phyloP scores from a whole-genome alignment of 2,888 invertebrate genomes.

The Carcina quercana region DNA sequence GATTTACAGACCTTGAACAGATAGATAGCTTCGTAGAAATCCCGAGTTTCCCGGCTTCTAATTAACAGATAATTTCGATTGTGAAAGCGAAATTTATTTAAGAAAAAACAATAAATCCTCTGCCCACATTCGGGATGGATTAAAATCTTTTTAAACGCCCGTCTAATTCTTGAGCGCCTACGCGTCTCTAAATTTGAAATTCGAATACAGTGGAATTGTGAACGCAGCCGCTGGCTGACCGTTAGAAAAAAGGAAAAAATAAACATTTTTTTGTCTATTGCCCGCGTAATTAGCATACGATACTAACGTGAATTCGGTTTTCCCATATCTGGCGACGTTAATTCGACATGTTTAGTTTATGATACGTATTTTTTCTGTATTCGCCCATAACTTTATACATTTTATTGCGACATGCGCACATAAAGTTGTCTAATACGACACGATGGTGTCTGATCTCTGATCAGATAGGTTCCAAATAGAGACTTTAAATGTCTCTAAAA shows the following conservation, averaged over 20 bases:
- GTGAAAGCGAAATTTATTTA: constrained; percentile 47
- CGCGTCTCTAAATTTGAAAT: constrained; percentile 54
- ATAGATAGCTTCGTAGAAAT: constrained; percentile 23
- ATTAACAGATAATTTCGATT: constrained; percentile 50
- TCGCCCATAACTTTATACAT: constrained; percentile 41
- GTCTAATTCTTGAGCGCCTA: constrained; percentile 57
- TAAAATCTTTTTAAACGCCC: constrained; percentile 59
- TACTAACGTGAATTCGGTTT: constrained; percentile 39
- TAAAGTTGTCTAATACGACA: constrained; percentile 48
- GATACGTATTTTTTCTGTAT: constrained; percentile 43
- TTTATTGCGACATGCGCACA: constrained; percentile 48
- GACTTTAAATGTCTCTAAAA: constrained; percentile 22
- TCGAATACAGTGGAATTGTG: constrained; percentile 40
- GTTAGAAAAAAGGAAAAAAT: too few species aligned
- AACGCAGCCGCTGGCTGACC: constrained; percentile 36
- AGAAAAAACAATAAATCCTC: constrained; percentile 56
- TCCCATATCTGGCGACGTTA: constrained; percentile 51
- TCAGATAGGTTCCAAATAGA: constrained; percentile 34
- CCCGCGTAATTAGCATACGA: constrained; percentile 57
- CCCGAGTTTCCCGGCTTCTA: constrained; percentile 37
- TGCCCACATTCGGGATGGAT: constrained; percentile 53
- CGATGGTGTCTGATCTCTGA: constrained; percentile 37
- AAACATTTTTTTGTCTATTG: constrained; percentile 29
- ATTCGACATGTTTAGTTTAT: constrained; percentile 55
- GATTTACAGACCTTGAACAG: constrained; percentile 37